Conservation (phyloP, 1,140 invertebrate species). For the Agraylea sexmaculata region DNA sequence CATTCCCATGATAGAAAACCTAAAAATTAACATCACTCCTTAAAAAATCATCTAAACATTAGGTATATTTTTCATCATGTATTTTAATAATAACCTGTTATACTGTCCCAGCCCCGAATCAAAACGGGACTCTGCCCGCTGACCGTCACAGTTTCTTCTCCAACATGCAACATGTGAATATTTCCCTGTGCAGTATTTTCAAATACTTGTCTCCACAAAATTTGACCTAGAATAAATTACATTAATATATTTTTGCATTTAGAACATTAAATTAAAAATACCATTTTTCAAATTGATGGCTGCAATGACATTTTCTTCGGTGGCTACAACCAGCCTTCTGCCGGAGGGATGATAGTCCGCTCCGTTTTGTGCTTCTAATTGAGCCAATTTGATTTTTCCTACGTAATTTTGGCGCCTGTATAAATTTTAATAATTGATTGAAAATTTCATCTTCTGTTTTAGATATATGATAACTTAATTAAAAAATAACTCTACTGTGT, state of each 20-base stretch:
- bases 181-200: constrained; percentile 51
- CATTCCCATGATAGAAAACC: constrained; percentile 47
- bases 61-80: neutral
- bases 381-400: constrained; percentile 67
- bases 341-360: constrained; percentile 56
- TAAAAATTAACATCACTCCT: constrained; percentile 20
- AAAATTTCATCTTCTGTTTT: neutral
- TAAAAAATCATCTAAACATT: neutral
- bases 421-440: constrained; percentile 20
- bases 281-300: constrained; percentile 73
- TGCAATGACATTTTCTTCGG: constrained; percentile 78
- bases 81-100: constrained; percentile 42
- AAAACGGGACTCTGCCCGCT: constrained; percentile 57
- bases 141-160: constrained; percentile 58
- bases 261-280: constrained; percentile 24
- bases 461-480: too few relatives aligned
- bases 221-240: constrained; percentile 43
- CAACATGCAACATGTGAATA: constrained; percentile 47
- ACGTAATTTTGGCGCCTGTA: constrained; percentile 74
- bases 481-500: too few relatives aligned
- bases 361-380: too few relatives aligned
- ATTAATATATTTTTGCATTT: constrained; percentile 1
- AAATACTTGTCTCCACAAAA: constrained; percentile 71
- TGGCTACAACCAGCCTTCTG: constrained; percentile 75
- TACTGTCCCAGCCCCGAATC: constrained; percentile 65